Percentiles rank a stretch among this genome's conserved stretches.
Evolutionary conservation across 2,888 invertebrate genomes (phyloP).

Genomic region (Chouioia cunea): DNA sequence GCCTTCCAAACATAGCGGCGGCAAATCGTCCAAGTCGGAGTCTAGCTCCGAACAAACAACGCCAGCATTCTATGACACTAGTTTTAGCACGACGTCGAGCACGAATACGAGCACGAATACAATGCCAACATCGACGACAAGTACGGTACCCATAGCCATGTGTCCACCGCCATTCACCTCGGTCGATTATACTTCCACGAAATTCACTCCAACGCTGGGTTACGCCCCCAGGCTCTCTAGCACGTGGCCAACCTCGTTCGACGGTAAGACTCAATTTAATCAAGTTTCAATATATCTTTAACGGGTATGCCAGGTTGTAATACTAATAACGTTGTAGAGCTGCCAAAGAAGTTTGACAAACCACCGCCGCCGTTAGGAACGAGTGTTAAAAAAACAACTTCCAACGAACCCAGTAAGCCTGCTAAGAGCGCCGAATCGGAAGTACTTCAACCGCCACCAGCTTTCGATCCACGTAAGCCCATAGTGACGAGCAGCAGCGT

Average conservation of each 20-base stretch:
- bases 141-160: slow-evolving; percentile 29
- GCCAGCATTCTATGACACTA: slow-evolving; percentile 1
- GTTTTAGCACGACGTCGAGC: slow-evolving; percentile 2
- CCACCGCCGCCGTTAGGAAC: slow-evolving; percentile 27
- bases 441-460: slow-evolving; percentile 44
- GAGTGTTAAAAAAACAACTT: slow-evolving; percentile 10
- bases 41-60: slow-evolving; percentile 6
- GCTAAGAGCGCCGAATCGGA: not conserved
- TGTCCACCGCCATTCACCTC: slow-evolving; percentile 41
- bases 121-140: not conserved
- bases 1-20: not conserved
- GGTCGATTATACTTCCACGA: slow-evolving; percentile 8
- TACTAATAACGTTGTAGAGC: slow-evolving; percentile 13
- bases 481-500: slow-evolving; percentile 12
- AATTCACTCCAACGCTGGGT: slow-evolving; percentile 31
- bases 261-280: slow-evolving; percentile 18
- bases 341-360: slow-evolving; percentile 34
- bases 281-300: too few species aligned
- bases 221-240: slow-evolving; percentile 37
- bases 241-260: slow-evolving; percentile 32
- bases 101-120: slow-evolving; percentile 1
- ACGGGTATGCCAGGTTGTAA: not conserved
- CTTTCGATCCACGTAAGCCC: slow-evolving; percentile 50
- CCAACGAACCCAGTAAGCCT: too few species aligned
- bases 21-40: slow-evolving; percentile 19